Evolutionary conservation across 2,888 invertebrate genomes (phyloP).

Genomic region (Drosophila rubida): DNA sequence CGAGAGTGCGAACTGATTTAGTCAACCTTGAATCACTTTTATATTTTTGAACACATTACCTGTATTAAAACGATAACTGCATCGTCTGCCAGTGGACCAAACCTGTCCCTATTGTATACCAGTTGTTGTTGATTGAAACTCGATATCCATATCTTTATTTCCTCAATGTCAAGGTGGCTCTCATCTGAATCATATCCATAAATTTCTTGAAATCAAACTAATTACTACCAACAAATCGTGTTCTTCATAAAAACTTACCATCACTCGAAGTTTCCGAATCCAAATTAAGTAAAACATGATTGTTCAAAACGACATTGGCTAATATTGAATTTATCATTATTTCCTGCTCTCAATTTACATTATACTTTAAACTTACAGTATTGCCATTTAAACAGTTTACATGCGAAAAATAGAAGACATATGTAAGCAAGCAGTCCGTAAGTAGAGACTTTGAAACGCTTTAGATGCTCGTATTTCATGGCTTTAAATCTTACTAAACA

Average conservation of each 20-base stretch:
- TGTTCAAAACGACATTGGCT: not conserved
- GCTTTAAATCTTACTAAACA: not conserved
- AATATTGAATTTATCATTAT: not conserved
- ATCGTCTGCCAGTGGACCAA: slow-evolving; percentile 93
- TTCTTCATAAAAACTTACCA: not conserved
- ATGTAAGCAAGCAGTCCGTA: not conserved
- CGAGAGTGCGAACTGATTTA: not conserved
- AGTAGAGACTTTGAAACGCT: not conserved
- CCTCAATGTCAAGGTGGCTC: slow-evolving; percentile 1
- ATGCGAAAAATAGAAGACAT: not conserved
- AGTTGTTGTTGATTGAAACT: slow-evolving; percentile 91
- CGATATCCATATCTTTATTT: slow-evolving; percentile 15
- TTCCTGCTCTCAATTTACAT: not conserved
- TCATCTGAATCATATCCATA: too few species aligned
- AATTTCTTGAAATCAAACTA: too few species aligned
- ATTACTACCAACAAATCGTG: not conserved
- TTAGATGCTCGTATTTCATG: not conserved
- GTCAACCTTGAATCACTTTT: not conserved
- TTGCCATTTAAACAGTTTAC: not conserved
- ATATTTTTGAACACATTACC: slow-evolving; percentile 85
- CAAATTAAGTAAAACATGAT: too few species aligned
- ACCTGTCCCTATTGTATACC: slow-evolving; percentile 94
- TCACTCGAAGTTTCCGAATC: not conserved
- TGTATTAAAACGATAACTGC: slow-evolving; percentile 95
- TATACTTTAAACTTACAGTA: not conserved